A percentile compares a stretch with the other conserved stretches of the same genome.
Evolutionary conservation across 2,113 vertebrate species (phyloP).

Genomic region (Grantiella picta): DNA sequence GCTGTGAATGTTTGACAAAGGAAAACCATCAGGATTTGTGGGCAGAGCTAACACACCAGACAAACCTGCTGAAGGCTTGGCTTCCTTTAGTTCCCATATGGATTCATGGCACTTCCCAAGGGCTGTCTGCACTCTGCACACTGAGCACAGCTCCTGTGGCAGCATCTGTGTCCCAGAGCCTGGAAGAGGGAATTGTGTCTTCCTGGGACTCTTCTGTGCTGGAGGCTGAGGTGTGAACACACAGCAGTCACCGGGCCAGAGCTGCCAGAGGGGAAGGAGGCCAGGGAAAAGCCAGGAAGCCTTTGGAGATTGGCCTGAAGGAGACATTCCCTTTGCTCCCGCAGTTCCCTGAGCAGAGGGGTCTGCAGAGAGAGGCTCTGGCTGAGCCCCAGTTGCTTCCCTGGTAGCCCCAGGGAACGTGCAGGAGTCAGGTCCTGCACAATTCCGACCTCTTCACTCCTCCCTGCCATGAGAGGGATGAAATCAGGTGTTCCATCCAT

Average conservation of each 20-base stretch:
- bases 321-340: background rate
- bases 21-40: background rate
- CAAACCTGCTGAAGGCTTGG: background rate
- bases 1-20: background rate
- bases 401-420: background rate
- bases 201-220: background rate
- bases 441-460: background rate
- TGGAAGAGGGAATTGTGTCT: background rate
- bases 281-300: background rate
- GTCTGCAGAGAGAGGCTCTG: background rate
- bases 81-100: background rate
- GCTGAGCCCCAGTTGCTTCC: background rate
- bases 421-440: background rate
- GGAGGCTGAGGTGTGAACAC: background rate
- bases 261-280: background rate
- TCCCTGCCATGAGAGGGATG: background rate
- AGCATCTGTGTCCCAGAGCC: background rate
- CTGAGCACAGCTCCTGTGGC: background rate
- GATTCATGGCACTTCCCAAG: background rate
- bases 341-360: background rate
- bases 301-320: background rate
- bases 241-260: background rate
- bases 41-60: background rate
- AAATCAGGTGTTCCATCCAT: background rate
- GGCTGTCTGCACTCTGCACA: background rate